Conservation (phyloP, 2,797 vertebrate genomes). For the Propithecus perrieri region DNA sequence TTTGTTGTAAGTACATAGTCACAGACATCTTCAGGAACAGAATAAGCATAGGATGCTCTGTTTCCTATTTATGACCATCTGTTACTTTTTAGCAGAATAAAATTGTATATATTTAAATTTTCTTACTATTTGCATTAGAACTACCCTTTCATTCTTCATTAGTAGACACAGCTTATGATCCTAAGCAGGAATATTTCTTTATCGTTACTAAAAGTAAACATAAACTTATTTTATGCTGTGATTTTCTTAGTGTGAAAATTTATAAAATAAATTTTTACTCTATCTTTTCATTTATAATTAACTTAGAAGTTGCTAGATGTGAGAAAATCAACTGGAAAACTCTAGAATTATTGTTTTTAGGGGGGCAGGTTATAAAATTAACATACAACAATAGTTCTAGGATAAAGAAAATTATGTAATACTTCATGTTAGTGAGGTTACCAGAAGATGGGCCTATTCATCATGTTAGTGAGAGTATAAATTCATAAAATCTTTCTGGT, state of each 20-base stretch:
- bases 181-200: not conserved
- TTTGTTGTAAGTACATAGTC: constrained; percentile 91
- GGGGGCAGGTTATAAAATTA: not conserved
- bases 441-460: not conserved
- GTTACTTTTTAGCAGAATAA: constrained; percentile 38
- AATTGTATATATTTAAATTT: not conserved
- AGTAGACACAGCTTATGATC: not conserved
- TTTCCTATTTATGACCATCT: not conserved
- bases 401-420: not conserved
- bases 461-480: constrained; percentile 8
- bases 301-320: constrained; percentile 12
- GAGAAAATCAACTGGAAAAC: constrained; percentile 38
- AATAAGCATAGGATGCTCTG: not conserved
- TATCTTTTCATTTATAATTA: constrained; percentile 33
- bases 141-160: not conserved
- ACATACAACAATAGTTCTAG: not conserved
- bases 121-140: constrained; percentile 2
- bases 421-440: not conserved
- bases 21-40: not conserved
- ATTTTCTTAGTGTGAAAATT: not conserved
- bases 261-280: constrained; percentile 21
- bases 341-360: constrained; percentile 38
- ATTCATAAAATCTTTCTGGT: constrained; percentile 35
- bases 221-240: not conserved
- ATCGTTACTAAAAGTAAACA: constrained; percentile 21